Evolutionary conservation across 2,888 invertebrate species (phyloP).

Genomic region (Lutraria lutraria): DNA sequence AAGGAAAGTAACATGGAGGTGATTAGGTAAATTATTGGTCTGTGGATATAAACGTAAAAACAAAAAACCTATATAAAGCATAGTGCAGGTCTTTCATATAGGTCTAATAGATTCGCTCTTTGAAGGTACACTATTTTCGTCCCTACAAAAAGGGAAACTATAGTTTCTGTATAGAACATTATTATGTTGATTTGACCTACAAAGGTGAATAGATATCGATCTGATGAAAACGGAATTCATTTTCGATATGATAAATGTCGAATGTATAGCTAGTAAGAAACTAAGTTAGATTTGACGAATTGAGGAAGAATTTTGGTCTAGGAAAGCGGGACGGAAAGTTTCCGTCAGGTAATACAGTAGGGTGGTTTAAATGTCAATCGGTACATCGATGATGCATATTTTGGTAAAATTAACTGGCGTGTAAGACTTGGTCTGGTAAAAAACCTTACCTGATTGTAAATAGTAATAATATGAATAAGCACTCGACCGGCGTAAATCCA

Average conservation of each 20-base stretch:
- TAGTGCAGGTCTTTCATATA: not conserved
- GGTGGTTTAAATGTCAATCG: too few relatives aligned
- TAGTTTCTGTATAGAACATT: not conserved
- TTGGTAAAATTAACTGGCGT: not conserved
- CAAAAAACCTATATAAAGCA: not conserved
- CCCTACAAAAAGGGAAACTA: not conserved
- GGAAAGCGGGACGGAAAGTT: too few relatives aligned
- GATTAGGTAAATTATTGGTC: not conserved
- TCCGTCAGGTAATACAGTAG: too few relatives aligned
- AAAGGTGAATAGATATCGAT: not conserved
- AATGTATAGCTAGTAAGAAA: too few relatives aligned
- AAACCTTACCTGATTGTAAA: slow-evolving; percentile 62
- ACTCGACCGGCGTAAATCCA: slow-evolving; percentile 61
- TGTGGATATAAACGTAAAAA: not conserved
- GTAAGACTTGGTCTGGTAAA: not conserved
- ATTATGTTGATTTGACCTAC: not conserved
- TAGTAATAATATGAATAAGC: slow-evolving; percentile 68
- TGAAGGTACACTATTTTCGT: not conserved
- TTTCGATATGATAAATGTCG: too few relatives aligned
- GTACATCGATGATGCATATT: too few relatives aligned
- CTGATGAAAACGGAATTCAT: not conserved
- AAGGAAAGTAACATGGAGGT: not conserved
- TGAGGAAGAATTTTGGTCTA: too few relatives aligned
- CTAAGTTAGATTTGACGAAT: too few relatives aligned
- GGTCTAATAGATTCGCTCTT: not conserved